Evolutionary conservation across 2,797 vertebrate genomes (phyloP).

Genomic region (Florisuga fusca): DNA sequence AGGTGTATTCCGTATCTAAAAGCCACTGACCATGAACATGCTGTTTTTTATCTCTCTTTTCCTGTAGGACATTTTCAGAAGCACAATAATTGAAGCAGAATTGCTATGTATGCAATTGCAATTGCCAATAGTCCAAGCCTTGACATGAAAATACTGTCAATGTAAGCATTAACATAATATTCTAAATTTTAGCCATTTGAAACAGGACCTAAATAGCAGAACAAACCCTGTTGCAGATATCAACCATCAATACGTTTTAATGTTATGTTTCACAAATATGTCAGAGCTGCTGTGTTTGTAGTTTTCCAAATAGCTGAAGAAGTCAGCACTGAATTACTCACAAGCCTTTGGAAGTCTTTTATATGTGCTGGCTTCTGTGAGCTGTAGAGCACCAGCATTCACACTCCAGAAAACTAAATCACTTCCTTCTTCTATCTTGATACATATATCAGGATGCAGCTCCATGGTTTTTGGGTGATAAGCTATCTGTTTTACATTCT

Average conservation of each 20-base stretch:
- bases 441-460: slow-evolving; percentile 3
- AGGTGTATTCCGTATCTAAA: neutral
- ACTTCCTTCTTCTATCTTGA: slow-evolving; percentile 25
- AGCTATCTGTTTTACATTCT: slow-evolving; percentile 39
- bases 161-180: slow-evolving; percentile 10
- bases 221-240: slow-evolving; percentile 58
- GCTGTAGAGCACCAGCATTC: neutral
- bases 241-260: slow-evolving; percentile 46
- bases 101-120: neutral
- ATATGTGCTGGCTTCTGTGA: neutral
- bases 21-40: neutral
- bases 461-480: slow-evolving; percentile 28
- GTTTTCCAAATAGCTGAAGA: slow-evolving; percentile 57
- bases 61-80: neutral
- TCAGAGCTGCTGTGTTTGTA: slow-evolving; percentile 64
- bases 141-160: neutral
- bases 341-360: slow-evolving; percentile 43
- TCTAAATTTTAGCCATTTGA: slow-evolving; percentile 27
- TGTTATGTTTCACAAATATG: slow-evolving; percentile 22
- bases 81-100: neutral
- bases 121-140: neutral
- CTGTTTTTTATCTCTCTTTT: slow-evolving; percentile 5
- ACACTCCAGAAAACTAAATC: slow-evolving; percentile 6
- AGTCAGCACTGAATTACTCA: slow-evolving; percentile 62
- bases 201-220: slow-evolving; percentile 55